Base-by-base conservation (phyloP, 2,888 invertebrate genomes). In the Nemotelus pantherinus region DNA sequence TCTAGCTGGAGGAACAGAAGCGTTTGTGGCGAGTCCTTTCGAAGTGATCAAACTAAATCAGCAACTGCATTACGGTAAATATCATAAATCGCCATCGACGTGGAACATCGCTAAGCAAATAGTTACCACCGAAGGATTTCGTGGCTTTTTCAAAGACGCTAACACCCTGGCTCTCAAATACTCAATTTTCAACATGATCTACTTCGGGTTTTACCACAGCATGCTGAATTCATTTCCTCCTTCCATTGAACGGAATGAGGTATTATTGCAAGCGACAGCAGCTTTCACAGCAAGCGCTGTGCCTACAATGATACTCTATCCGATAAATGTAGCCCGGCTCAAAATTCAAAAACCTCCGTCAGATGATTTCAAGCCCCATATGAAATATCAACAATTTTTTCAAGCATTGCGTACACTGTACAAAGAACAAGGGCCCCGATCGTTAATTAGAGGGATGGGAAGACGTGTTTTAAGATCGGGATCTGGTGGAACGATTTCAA, bases 341-440 rank as follows among this genome's bases (percentile, higher is more conserved):
- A 63, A 41, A 41, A 63, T 63, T 63, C 63, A 63, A 41, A 43
- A 43, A 63, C 63, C 63, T 63, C 63, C 39, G 43, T 43, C 63
- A 7, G 63, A 25, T 41, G 39, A 63, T 43, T 39, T 39, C 5
- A 41, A 5, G 9, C 63, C 41, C 3, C 3, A 5, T 2, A 43
- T 63, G 39, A 63, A 41, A 63, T 63, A 63, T 41, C 63, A 43
- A 63, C 10, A 43, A 41, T 63, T 63, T 3, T 63, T 39, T 39
- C 63, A 63, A 9, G 43, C 63, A 9, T 63, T 63, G 25, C 4
- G 63, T 41, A 25, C 39, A 43, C 4, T 63, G 3, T 25, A 43
- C 7, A 63, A 9, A 41, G 63, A 63, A 43, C 3, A 39, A 5
- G 41, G 63, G 5, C 9, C 4, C 3, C 4, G 63, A 41, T 3